phyloP scores from a whole-genome alignment of 2,113 vertebrate genomes.

The Procapra przewalskii region DNA sequence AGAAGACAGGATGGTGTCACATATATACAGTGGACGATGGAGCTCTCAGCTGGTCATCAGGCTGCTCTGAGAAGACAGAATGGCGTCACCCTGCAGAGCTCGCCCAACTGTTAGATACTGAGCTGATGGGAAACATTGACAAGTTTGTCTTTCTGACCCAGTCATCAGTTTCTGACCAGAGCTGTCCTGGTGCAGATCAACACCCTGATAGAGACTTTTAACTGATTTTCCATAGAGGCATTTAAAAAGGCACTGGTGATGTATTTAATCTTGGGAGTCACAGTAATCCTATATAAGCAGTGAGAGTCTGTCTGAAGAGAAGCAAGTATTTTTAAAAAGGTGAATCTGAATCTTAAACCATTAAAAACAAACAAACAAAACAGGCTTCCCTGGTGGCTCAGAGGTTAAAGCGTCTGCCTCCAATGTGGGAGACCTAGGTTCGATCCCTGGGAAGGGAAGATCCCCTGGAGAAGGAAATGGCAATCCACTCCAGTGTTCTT shows the following conservation, averaged over 20 bases:
- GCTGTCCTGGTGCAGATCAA: not conserved
- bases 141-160: not conserved
- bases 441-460: no score
- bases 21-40: no score
- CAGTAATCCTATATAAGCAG: not conserved
- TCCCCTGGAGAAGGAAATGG: no score
- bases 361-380: not conserved
- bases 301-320: not conserved
- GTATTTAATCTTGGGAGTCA: not conserved
- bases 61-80: no score
- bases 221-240: not conserved
- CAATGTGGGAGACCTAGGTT: no score
- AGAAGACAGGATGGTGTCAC: no score
- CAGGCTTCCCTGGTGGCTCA: no score
- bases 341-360: not conserved
- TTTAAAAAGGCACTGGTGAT: not conserved
- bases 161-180: not conserved
- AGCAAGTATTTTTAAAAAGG: not conserved
- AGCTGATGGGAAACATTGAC: not conserved
- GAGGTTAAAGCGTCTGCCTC: no score
- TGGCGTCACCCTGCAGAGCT: fast-evolving
- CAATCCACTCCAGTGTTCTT: no score
- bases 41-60: no score
- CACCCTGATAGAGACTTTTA: not conserved
- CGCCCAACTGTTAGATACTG: fast-evolving